Base-by-base conservation (phyloP, 2,888 invertebrate genomes). In the Dioctria rufipes region DNA sequence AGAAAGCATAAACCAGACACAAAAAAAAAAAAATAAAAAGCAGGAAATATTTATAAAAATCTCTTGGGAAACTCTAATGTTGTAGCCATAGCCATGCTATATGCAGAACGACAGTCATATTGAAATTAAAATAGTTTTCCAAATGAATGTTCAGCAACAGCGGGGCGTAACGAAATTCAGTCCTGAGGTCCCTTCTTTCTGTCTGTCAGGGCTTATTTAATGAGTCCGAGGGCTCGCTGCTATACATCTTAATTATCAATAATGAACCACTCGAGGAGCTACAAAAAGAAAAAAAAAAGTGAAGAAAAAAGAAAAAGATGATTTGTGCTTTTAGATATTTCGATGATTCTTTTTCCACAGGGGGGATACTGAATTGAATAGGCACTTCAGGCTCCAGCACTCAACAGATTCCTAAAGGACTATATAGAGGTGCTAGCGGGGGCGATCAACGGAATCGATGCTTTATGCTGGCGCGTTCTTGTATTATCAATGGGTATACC, bases 201-300 rank as follows among this genome's bases (percentile, higher is more conserved):
- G n/a, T 39, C 40, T 6, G 5, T 25, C 51, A 9, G 71, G 40
- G 54, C 39, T 54, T 46, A 37, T 61, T 61, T 71, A 71, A 71
- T 71, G 71, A 71, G 71, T 54, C 54, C 54, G 37, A 54, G 40
- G 6, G 4, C 25, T 25, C 25, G 25, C 54, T 40, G 11, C 71
- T 71, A 71, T 71, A 71, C 71, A 71, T 71, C 71, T 71, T 71
- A 37, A 71, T 71, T 71, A 71, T 71, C 71, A 71, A 39, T 54
- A 25, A 40, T 46, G 71, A 71, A 54, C 25, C 71, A 71, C 54
- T 71, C 71, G 39, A 40, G 39, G 42, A 13, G 25, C 25, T 25
- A 25, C 25, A 25, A 25, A 25, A 25, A 25, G 2, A 25, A 25
- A 25, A 2, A 25, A 25, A 25, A n/a, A n/a, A n/a, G 9, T 11